Conservation (phyloP, 1,140 invertebrate species). For the Papilio helenus region DNA sequence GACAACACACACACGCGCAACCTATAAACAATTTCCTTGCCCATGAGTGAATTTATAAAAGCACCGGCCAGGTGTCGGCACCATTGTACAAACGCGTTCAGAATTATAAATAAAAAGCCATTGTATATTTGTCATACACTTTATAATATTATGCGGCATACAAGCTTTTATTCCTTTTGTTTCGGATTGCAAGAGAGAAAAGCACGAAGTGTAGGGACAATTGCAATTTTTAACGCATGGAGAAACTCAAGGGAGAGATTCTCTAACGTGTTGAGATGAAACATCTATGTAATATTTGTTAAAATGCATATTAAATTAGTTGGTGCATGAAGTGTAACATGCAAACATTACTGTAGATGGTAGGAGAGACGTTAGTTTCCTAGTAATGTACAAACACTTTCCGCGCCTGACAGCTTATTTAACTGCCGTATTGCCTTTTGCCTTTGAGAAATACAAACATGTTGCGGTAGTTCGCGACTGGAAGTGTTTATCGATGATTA, state of each 20-base stretch:
- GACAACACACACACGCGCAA: not conserved
- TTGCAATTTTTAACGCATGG: not conserved
- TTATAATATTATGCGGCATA: conserved; percentile 39
- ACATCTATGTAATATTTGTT: no score
- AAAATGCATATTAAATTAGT: not conserved
- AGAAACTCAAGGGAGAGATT: not conserved
- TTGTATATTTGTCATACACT: conserved; percentile 49
- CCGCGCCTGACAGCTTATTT: no score
- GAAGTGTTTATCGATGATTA: not conserved
- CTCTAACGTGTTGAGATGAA: no score
- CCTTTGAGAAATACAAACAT: not conserved
- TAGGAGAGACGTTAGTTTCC: not conserved
- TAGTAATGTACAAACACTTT: not conserved
- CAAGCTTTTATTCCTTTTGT: conserved; percentile 33
- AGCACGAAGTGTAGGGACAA: not conserved
- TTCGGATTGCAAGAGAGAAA: conserved; percentile 6
- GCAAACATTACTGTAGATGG: not conserved
- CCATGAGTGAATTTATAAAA: conserved; percentile 40
- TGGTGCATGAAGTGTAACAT: not conserved
- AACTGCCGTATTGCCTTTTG: not conserved
- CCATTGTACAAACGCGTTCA: conserved; percentile 40
- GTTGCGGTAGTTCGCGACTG: not conserved
- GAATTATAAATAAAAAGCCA: conserved; percentile 58
- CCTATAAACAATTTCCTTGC: conserved; percentile 29
- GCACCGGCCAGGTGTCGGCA: conserved; percentile 52